A percentile compares a stretch with the other conserved stretches of the same genome.
Conservation (phyloP, 1,140 invertebrate species). For the Neotoxoptera formosana region DNA sequence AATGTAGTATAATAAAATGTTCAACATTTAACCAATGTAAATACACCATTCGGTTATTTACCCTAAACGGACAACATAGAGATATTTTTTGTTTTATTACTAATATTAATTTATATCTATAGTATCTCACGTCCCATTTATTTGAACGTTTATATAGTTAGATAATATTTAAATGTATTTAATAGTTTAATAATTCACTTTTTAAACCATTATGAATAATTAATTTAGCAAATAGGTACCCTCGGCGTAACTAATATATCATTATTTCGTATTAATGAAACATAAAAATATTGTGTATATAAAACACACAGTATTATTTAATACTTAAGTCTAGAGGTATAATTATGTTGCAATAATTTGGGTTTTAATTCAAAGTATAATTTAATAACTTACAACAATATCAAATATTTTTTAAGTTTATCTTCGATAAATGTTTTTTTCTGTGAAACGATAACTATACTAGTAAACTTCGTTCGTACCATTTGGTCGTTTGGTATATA, state of each 20-base stretch:
- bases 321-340: not conserved
- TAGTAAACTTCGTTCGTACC: not conserved
- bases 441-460: not conserved
- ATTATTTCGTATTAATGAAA: not conserved
- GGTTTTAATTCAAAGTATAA: not conserved
- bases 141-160: not conserved
- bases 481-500: not conserved
- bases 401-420: not conserved
- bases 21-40: not conserved
- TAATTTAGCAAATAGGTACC: not conserved
- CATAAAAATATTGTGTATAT: not conserved
- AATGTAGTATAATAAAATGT: not conserved
- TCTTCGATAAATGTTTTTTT: not conserved
- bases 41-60: not conserved
- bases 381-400: not conserved
- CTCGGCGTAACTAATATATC: not conserved
- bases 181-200: not conserved
- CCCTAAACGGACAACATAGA: not conserved
- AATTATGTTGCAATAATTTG: not conserved
- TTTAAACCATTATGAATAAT: not conserved
- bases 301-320: not conserved
- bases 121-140: not conserved
- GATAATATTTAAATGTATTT: not conserved
- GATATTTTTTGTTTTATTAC: not conserved
- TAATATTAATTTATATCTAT: not conserved